Base-by-base conservation (phyloP, 2,113 vertebrate genomes). In the Rutilus rutilus region DNA sequence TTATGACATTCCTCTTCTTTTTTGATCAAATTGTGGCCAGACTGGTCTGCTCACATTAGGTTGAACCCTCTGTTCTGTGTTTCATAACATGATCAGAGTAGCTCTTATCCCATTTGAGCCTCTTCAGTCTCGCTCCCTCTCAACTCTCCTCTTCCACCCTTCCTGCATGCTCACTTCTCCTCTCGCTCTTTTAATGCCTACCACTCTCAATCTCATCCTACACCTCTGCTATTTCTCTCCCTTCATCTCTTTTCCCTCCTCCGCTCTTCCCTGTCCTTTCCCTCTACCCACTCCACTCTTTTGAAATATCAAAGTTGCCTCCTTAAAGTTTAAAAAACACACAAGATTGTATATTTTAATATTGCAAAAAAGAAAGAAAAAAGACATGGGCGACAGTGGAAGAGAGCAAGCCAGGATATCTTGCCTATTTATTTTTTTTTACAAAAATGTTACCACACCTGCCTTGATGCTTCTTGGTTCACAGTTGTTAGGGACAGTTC, bases 261-360 rank as follows among this genome's bases (percentile, higher is more conserved):
- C 25, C 75, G 11, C 74, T 76, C 45, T 27, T 77, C 75, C n/a
- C 27, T 77, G 75, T 77, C 75, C 75, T 77, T 76, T 50, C 15
- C 8, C 17, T 54, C 47, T 52, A 30, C 75, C 47, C 75, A 77
- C 75, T 54, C 47, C 75, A 21, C 45, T 30, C 23, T 54, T 33
- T 27, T 77, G 15, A 33, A 54, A 50, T 54, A 33, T 50, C n/a
- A 30, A 77, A 52, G 47, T 52, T 47, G 45, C 36, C 23, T 5
- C 2, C 23, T n/a, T 5, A 7, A 45, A 14, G 47, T 19, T 54
- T 54, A 0, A 52, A 6, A 30, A 54, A 50, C 14, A 52, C 50
- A 17, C 45, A 50, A 76, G 25, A 45, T 10, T 47, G 2, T 74
- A 36, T 36, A 21, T 67, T 67, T 73, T 42, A 1, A 73, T 73